phyloP scores from a whole-genome alignment of 2,888 invertebrate genomes.

The Incurvaria masculella region DNA sequence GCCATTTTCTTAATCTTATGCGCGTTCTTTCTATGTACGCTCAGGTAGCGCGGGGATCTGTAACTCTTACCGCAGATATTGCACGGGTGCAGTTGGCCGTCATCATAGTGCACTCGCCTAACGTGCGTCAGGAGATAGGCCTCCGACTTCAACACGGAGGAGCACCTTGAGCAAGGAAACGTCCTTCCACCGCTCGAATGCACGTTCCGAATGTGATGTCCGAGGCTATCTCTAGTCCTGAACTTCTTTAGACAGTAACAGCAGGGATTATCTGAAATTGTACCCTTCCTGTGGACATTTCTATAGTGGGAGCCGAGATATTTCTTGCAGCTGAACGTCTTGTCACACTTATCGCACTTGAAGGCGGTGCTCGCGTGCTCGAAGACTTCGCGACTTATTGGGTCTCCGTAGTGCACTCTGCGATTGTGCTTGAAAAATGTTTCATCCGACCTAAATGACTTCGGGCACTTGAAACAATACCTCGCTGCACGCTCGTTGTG shows the following conservation, averaged over 20 bases:
- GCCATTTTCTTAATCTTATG: slow-evolving; percentile 11
- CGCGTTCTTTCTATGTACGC: slow-evolving; percentile 21
- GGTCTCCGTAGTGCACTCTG: no score
- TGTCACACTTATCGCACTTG: no score
- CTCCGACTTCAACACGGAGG: slow-evolving; percentile 20
- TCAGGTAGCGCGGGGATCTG: slow-evolving; percentile 23
- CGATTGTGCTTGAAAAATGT: slow-evolving; percentile 15
- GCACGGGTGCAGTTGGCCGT: slow-evolving; percentile 22
- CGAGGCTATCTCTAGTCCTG: slow-evolving; percentile 14
- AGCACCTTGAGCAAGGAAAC: slow-evolving; percentile 20
- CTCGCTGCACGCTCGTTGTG: slow-evolving; percentile 11
- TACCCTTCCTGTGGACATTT: no score
- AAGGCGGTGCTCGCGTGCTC: no score
- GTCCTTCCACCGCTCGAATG: slow-evolving; percentile 11
- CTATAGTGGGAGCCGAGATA: no score
- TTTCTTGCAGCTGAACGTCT: slow-evolving; percentile 14
- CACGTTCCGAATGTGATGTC: slow-evolving; percentile 21
- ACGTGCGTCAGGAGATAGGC: slow-evolving; percentile 21
- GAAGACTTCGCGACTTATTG: no score
- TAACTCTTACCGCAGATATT: slow-evolving; percentile 23
- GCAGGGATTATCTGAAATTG: no score
- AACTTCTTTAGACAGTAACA: no score
- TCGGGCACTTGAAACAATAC: slow-evolving; percentile 6
- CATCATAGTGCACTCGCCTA: slow-evolving; percentile 22
- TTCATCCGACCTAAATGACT: slow-evolving; percentile 15